These are phyloP conservation scores for Acronicta alni DNA, from an alignment of 2,888 invertebrate genomes.

Conservation along the genomic window DNA sequence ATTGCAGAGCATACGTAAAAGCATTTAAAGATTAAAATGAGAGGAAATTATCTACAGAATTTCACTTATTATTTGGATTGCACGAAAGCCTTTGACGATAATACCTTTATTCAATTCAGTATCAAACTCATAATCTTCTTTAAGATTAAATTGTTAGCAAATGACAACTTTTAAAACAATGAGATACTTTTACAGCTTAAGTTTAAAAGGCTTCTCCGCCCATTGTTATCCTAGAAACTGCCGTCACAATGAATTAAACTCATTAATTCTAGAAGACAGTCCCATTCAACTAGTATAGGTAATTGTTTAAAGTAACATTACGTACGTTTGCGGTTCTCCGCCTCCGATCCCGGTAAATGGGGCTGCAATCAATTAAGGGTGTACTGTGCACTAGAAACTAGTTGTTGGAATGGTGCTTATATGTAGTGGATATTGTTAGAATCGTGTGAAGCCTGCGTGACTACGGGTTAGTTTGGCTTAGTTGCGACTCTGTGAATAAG, in stretches of 20 bases:
- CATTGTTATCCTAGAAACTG: slow-evolving; percentile 24
- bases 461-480: slow-evolving; percentile 59
- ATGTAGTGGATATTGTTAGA: slow-evolving; percentile 43
- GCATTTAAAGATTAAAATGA: slow-evolving; percentile 7
- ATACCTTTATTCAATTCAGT: slow-evolving; percentile 5
- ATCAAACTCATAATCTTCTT: slow-evolving; percentile 3
- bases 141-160: slow-evolving; percentile 8
- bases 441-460: slow-evolving; percentile 47
- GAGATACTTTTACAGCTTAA: slow-evolving; percentile 14
- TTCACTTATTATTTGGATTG: neutral
- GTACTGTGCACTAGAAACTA: slow-evolving; percentile 51
- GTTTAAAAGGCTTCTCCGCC: slow-evolving; percentile 19
- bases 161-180: slow-evolving; percentile 26
- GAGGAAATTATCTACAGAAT: neutral
- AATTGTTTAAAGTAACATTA: slow-evolving; percentile 56
- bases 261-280: slow-evolving; percentile 39
- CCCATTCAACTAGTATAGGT: slow-evolving; percentile 29
- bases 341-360: slow-evolving; percentile 31
- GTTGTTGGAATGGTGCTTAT: slow-evolving; percentile 57
- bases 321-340: slow-evolving; percentile 52
- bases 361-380: slow-evolving; percentile 67
- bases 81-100: neutral
- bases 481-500: slow-evolving; percentile 60
- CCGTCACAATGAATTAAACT: slow-evolving; percentile 33
- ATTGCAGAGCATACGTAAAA: slow-evolving; percentile 6